A percentile compares a stretch with the other conserved stretches of the same genome.
Evolutionary conservation across 2,113 vertebrate species (phyloP).

Genomic region (Triplophysa siluroides): DNA sequence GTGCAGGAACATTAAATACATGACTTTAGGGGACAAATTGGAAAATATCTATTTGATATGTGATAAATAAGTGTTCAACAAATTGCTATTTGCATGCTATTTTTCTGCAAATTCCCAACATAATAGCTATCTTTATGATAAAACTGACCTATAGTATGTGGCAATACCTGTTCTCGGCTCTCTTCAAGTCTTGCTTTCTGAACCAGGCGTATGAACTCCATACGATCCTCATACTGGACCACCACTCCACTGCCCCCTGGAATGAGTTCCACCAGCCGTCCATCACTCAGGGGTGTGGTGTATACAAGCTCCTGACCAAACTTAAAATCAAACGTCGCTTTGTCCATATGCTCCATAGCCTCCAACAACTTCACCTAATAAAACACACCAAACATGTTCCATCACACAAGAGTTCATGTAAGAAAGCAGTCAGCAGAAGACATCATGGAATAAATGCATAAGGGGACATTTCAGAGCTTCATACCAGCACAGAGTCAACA

Average conservation of each 20-base stretch:
- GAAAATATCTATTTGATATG: neutral
- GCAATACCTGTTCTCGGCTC: conserved; percentile 88
- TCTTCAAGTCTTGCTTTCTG: conserved; percentile 89
- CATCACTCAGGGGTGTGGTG: conserved; percentile 89
- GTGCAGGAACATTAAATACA: conserved; percentile 29
- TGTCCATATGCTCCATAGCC: conserved; percentile 96
- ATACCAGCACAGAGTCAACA: conserved; percentile 94
- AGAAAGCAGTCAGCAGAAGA: neutral
- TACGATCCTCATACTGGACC: conserved; percentile 87
- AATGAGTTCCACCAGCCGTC: conserved; percentile 85
- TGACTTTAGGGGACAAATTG: neutral
- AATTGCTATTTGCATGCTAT: neutral
- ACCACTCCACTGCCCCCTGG: conserved; percentile 80
- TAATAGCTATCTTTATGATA: neutral
- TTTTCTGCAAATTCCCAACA: neutral
- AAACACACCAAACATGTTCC: conserved; percentile 34
- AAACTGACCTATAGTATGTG: neutral
- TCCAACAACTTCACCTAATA: conserved; percentile 92
- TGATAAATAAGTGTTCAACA: neutral
- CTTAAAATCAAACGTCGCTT: conserved; percentile 92
- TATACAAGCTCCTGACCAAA: conserved; percentile 94
- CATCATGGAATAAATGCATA: neutral
- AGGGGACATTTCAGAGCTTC: conserved; percentile 24
- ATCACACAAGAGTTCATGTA: neutral
- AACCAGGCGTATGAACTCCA: conserved; percentile 86